These are phyloP conservation scores for Triplophysa yarkandensis DNA, from an alignment of 2,797 vertebrate genomes.

Conservation along the genomic window DNA sequence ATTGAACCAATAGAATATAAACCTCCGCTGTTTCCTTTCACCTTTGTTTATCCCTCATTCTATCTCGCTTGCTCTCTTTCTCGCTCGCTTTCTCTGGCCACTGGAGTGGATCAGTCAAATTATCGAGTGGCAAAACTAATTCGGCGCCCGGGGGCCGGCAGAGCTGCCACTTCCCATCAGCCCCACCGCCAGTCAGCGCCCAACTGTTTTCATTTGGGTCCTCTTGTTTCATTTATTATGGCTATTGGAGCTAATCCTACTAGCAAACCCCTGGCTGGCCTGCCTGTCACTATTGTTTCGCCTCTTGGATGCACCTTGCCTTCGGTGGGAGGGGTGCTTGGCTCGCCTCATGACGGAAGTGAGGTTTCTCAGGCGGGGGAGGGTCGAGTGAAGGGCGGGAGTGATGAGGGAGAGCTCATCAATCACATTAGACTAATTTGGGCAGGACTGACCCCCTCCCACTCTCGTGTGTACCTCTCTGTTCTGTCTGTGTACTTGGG, in stretches of 20 bases:
- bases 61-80: constrained; percentile 21
- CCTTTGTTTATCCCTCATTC: constrained; percentile 29
- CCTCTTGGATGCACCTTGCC: constrained; percentile 48
- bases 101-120: constrained; percentile 83
- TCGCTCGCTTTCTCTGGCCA: constrained; percentile 67
- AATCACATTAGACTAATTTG: constrained; percentile 53
- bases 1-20: background rate
- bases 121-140: constrained; percentile 84
- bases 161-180: constrained; percentile 83
- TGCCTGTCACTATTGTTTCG: constrained; percentile 63
- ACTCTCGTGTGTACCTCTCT: background rate
- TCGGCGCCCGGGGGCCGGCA: constrained; percentile 71
- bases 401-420: constrained; percentile 47
- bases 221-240: constrained; percentile 82
- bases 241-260: constrained; percentile 78
- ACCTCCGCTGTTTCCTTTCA: constrained; percentile 11
- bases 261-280: constrained; percentile 64
- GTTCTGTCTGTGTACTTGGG: constrained; percentile 14
- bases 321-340: constrained; percentile 38
- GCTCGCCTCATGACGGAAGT: constrained; percentile 37
- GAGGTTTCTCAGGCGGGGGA: constrained; percentile 40
- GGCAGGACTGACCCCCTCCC: constrained; percentile 35
- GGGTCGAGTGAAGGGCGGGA: background rate
- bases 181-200: constrained; percentile 76
- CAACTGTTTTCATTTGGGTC: constrained; percentile 77